Conservation (phyloP, 2,113 vertebrate species). For the Spermophilus dauricus region DNA sequence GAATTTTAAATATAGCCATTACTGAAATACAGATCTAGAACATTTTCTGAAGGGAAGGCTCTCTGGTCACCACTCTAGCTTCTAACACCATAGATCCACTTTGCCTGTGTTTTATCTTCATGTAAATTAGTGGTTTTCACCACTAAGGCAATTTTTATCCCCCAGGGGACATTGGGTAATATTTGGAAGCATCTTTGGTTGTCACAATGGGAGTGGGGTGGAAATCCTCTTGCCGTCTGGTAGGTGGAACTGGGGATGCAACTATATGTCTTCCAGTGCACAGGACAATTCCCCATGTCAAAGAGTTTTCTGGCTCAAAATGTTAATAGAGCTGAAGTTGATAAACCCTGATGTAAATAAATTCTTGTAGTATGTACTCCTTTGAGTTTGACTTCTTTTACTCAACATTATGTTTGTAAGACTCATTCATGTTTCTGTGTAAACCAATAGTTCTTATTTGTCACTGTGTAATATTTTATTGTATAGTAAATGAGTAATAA, state of each 20-base stretch:
- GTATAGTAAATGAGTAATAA: background rate
- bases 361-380: background rate
- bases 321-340: background rate
- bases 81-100: background rate
- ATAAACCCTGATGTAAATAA: background rate
- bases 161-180: background rate
- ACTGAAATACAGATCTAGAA: background rate
- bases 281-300: background rate
- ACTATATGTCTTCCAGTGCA: background rate
- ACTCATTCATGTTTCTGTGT: background rate
- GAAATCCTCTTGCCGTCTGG: background rate
- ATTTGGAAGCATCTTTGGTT: background rate
- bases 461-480: background rate
- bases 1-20: background rate
- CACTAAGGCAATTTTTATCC: background rate
- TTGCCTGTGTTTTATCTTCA: background rate
- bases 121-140: background rate
- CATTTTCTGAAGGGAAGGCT: background rate
- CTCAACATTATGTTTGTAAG: background rate
- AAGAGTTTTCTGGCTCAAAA: background rate
- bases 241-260: background rate
- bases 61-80: background rate
- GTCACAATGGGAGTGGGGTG: background rate
- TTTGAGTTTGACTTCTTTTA: background rate
- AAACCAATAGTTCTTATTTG: background rate